Base-by-base conservation (phyloP, 1,140 invertebrate genomes). In the Drosophila gunungcola region DNA sequence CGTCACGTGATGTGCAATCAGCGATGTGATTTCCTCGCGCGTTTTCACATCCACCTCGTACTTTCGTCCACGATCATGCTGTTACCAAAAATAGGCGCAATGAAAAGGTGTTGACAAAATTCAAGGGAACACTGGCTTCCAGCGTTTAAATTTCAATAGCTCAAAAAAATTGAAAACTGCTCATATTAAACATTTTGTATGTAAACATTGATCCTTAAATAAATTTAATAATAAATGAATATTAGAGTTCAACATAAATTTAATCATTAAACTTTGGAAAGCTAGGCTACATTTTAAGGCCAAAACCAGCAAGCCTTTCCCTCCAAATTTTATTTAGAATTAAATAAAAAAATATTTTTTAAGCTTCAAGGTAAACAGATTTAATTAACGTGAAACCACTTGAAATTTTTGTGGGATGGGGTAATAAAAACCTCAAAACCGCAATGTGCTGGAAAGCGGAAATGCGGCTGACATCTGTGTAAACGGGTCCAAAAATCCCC, bases 1-100 rank as follows among this genome's bases (percentile, higher is more conserved):
- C 83, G 98, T 98, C 48, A 99, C 98, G 93, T 99, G 99, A 93
- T 98, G 98, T 41, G 98, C 97, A 93, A 99, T 99, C 62, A 99
- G 94, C 1, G 98, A 98, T 58, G 98, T 94, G 90, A 99, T 99
- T 94, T 99, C 98, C 93, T 99, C 98, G 52, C 97, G 94, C 6
- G 97, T 98, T 93, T 98, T 98, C 90, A 96, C 96, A 79, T 95
- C 95, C 27, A 95, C 94, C 89, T 95, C 95, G 51, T 83, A 79
- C 79, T 76, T 89, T 43, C 60, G 65, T 10, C 75, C 67, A 7
- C 93, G 93, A 90, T 96, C 95, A 82, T 96, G 95, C 93, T 96
- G 88, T 41, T 85, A 82, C 16, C 36, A 34, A 74, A 69, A 61
- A 61, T 6, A 12, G 9, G 12, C 6, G 16, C 12, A 25, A 9